A percentile compares a stretch with the other conserved stretches of the same genome.
Evolutionary conservation across 2,113 vertebrate genomes (phyloP).

Genomic region (Sinocyclocheilus rhinocerous): DNA sequence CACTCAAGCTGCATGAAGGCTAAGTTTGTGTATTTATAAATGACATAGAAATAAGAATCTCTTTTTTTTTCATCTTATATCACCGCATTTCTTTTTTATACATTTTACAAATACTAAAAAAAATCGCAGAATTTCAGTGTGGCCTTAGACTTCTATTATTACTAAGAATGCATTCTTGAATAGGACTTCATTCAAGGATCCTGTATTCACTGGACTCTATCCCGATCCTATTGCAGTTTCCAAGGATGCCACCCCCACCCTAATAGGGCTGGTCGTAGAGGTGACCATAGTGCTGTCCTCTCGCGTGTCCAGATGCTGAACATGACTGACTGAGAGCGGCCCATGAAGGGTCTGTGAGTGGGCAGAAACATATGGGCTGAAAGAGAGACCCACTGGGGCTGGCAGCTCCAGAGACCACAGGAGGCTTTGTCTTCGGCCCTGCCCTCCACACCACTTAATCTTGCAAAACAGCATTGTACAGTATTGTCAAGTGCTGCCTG

Average conservation of each 20-base stretch:
- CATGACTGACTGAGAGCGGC: conserved; percentile 74
- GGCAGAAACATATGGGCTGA: conserved; percentile 79
- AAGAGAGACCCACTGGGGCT: conserved; percentile 68
- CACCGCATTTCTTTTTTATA: background rate
- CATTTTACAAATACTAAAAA: background rate
- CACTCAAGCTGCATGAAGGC: background rate
- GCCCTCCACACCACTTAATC: conserved; percentile 78
- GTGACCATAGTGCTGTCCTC: conserved; percentile 63
- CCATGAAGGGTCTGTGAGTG: conserved; percentile 60
- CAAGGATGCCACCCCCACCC: conserved; percentile 64
- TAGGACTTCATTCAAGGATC: conserved; percentile 58
- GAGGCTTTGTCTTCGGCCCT: conserved; percentile 66
- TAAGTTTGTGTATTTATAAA: background rate
- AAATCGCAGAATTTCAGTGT: background rate
- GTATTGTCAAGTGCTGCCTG: conserved; percentile 80
- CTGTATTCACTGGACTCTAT: conserved; percentile 23
- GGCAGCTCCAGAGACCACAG: conserved; percentile 58
- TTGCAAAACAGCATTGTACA: conserved; percentile 80
- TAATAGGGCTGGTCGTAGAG: conserved; percentile 60
- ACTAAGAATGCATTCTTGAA: conserved; percentile 60
- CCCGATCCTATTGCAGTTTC: conserved; percentile 61
- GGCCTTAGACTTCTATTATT: background rate
- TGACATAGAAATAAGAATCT: background rate
- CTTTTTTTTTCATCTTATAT: background rate
- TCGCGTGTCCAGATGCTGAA: conserved; percentile 81